Evolutionary conservation across 2,888 invertebrate species (phyloP).

Genomic region (Pristionchus entomophagus): DNA sequence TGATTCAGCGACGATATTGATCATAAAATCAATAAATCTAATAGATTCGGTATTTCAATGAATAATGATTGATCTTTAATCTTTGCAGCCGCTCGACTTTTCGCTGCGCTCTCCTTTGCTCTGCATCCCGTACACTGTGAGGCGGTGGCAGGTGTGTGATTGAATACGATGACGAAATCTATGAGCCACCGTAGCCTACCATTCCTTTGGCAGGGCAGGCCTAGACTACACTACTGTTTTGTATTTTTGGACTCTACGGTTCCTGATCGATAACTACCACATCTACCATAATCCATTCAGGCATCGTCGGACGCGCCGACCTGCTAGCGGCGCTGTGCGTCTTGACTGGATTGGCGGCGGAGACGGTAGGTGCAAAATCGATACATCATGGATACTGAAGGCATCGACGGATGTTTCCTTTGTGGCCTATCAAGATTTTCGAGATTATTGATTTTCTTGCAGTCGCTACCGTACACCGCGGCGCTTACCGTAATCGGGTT

Average conservation of each 20-base stretch:
- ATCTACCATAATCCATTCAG: not conserved
- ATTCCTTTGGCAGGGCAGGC: too few relatives aligned
- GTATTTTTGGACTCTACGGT: too few relatives aligned
- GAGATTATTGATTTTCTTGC: not conserved
- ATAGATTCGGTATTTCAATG: too few relatives aligned
- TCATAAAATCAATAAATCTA: too few relatives aligned
- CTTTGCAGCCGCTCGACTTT: slow-evolving; percentile 82
- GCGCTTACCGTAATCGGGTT: slow-evolving; percentile 42
- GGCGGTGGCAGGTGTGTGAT: slow-evolving; percentile 79
- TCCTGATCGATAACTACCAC: too few relatives aligned
- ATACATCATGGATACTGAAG: not conserved
- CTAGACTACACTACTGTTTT: too few relatives aligned
- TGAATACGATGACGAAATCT: not conserved
- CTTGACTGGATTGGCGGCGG: slow-evolving; percentile 41
- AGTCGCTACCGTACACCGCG: slow-evolving; percentile 1
- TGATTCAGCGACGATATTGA: too few relatives aligned
- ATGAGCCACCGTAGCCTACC: too few relatives aligned
- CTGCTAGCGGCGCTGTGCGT: slow-evolving; percentile 92
- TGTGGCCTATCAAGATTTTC: not conserved
- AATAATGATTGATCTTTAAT: slow-evolving; percentile 14
- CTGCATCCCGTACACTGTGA: slow-evolving; percentile 96
- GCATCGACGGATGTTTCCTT: not conserved
- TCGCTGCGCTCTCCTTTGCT: slow-evolving; percentile 89
- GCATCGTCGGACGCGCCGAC: slow-evolving; percentile 93
- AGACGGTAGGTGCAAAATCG: not conserved